Evolutionary conservation across 2,888 invertebrate genomes (phyloP), one percentile per base, ranked within the genome.

Genomic region (Stomorhina lunata): DNA sequence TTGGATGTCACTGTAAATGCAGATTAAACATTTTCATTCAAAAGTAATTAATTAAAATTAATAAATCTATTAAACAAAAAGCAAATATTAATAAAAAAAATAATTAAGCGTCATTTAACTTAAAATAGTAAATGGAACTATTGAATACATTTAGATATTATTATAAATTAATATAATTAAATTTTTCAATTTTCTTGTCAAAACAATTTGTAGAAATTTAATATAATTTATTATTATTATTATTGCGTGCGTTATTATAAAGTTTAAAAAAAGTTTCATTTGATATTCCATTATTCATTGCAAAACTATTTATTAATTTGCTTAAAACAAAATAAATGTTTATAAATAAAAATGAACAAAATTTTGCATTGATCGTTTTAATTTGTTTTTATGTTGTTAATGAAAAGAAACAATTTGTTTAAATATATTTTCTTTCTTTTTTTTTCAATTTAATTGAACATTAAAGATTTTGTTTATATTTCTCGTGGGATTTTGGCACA

Each of bases 401-500:
- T 9, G 9, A 57, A 32, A 37, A 17, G 12, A 3, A 4, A 66
- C 34, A 59, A 59, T 22, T 48, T 25, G 4, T 6, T 48, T 12
- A 25, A 25, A 22, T 12, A 2, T 17, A 15, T 7, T 43, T 43
- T 7, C 17, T 17, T 15, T 17, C n/a, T n/a, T n/a, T n/a, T 6
- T 15, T 15, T 43, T 4, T n/a, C 4, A 15, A 43, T 55, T 17
- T 2, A 32, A 17, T 4, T 57, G 15, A 59, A 37, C 34, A 25
- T 37, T 40, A 10, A 4, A 40, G n/a, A n/a, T n/a, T n/a, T n/a
- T 27, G 25, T 27, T 53, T 69, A 7, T 25, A 37, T 43, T 50
- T 61, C 12, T 25, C 25, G 61, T 22, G 32, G 10, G 20, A 34
- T 32, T 69, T 71, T 63, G 61, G 63, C 55, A 65, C 65, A 71